phyloP scores from a whole-genome alignment of 2,113 vertebrate genomes.

The Ceyx cyanopectus region DNA sequence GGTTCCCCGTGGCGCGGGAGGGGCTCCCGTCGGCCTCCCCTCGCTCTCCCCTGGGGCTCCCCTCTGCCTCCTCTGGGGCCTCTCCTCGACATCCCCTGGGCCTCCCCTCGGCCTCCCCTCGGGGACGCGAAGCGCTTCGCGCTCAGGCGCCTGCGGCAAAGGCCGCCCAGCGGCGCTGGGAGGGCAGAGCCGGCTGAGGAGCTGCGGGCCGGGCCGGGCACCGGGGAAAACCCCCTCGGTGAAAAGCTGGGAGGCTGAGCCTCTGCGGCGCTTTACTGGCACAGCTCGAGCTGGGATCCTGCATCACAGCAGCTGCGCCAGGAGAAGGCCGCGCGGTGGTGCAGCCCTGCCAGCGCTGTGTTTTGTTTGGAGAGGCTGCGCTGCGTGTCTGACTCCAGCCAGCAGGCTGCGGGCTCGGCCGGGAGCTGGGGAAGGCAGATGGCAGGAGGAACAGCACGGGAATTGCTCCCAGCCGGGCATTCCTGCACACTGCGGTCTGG shows the following conservation, averaged over 20 bases:
- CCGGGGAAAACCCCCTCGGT: too few relatives aligned
- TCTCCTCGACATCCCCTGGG: too few relatives aligned
- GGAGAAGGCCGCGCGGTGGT: not conserved
- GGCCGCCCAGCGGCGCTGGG: accelerated
- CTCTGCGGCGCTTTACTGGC: not conserved
- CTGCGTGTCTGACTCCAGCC: not conserved
- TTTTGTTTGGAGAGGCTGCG: slow-evolving; percentile 21
- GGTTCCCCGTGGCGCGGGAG: too few relatives aligned
- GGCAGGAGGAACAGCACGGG: not conserved
- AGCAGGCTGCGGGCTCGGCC: not conserved
- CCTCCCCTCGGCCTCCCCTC: too few relatives aligned
- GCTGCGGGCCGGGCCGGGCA: too few relatives aligned
- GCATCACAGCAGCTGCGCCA: not conserved
- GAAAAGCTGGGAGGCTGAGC: not conserved
- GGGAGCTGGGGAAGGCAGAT: not conserved
- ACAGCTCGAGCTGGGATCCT: not conserved
- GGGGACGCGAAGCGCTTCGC: too few relatives aligned
- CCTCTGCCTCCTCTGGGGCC: too few relatives aligned
- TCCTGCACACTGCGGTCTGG: not conserved
- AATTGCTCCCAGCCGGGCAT: not conserved
- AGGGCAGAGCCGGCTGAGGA: not conserved
- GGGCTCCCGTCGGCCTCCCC: too few relatives aligned
- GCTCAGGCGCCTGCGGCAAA: not conserved
- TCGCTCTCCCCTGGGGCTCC: too few relatives aligned
- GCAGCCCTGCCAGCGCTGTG: slow-evolving; percentile 24